Base-by-base conservation (phyloP, 1,140 invertebrate genomes). In the Pogonus chalceus region DNA sequence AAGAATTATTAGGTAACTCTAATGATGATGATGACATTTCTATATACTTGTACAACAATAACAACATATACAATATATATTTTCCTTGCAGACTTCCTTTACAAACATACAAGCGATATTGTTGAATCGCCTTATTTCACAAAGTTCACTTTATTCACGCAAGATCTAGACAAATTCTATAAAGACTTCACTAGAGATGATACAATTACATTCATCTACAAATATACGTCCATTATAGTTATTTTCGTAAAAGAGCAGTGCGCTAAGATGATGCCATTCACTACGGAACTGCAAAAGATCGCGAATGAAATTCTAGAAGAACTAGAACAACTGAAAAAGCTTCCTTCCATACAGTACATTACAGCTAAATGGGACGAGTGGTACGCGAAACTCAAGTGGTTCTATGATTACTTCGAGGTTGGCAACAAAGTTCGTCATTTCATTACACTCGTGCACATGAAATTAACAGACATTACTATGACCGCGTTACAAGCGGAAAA, bases 51-150 rank as follows among this genome's bases (percentile, higher is more conserved):
- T 26, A 10, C 9, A 31, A 21, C 26, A 14, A 31, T 7, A 4
- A 31, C 14, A 31, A 31, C 26, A 31, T 14, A 14, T 14, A 31
- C 26, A 18, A 23, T 20, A 49, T 49, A 49, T 49, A 2, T 2
- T 7, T 23, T 57, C 53, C 55, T 69, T 67, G 68, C 73, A 79
- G 87, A 90, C 57, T 90, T 90, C 60, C 76, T 92, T 39, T 88
- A 90, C 58, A 81, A 85, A 23, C 77, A 85, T 1, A 82, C 82
- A 50, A 82, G 84, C 43, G 87, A 90, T 58, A 67, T 92, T 35
- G 81, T 88, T 1, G 80, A 81, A n/a, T 87, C 86, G 0, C 81
- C 84, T 0, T 90, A 89, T 60, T 90, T 87, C 60, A 81, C 81
- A 52, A 80, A 84, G 60, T 80, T 90, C 12, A 78, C 84, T 0